Evolutionary conservation across 2,888 invertebrate species (phyloP).

Genomic region (Elegia similella): DNA sequence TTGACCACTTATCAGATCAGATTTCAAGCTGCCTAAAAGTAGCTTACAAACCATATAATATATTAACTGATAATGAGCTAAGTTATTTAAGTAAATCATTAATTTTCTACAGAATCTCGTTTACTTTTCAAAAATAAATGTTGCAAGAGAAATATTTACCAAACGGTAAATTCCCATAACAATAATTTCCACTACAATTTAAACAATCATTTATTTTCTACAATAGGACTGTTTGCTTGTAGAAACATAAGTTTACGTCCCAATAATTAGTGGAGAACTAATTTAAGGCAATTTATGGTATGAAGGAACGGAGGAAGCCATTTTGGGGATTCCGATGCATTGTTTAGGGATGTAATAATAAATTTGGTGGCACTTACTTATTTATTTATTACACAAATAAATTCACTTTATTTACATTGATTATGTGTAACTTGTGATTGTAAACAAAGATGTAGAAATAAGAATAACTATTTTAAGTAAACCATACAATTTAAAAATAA

Average conservation of each 20-base stretch:
- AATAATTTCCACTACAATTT: background rate
- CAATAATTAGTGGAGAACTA: slow-evolving; percentile 5
- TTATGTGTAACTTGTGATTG: no score
- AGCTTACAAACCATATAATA: no score
- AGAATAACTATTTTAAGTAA: no score
- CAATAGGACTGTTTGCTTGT: slow-evolving; percentile 3
- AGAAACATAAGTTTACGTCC: slow-evolving; percentile 1
- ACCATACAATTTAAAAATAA: no score
- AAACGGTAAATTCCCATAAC: slow-evolving; percentile 4
- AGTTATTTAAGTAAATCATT: no score
- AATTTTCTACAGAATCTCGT: no score
- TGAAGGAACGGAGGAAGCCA: background rate
- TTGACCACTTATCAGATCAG: no score
- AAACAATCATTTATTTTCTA: background rate
- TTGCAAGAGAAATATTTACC: background rate
- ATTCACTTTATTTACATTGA: no score
- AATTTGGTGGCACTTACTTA: background rate
- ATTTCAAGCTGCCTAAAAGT: no score
- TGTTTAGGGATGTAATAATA: background rate
- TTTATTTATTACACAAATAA: background rate
- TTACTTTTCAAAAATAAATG: background rate
- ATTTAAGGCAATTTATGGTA: slow-evolving; percentile 3
- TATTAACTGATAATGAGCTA: no score
- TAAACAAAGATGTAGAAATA: no score
- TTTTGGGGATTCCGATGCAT: background rate